A percentile compares a stretch with the other conserved stretches of the same genome.
Evolutionary conservation across 2,113 vertebrate genomes (phyloP).

Genomic region (Ahaetulla prasina): DNA sequence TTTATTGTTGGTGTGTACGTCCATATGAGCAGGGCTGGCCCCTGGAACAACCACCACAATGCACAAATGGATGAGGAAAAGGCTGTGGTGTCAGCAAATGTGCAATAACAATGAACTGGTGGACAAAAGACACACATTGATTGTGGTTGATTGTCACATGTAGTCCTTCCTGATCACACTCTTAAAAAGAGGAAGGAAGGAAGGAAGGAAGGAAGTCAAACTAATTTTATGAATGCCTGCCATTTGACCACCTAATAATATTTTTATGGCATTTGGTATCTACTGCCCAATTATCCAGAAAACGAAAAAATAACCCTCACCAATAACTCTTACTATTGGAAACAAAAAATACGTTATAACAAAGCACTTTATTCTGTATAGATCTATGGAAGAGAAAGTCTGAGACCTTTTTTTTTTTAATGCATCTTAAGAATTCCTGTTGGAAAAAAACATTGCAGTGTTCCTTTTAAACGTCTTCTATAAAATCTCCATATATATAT

Average conservation of each 20-base stretch:
- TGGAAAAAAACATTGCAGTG: constrained; percentile 52
- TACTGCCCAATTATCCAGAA: constrained; percentile 45
- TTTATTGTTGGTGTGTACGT: not conserved
- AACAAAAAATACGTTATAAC: constrained; percentile 64
- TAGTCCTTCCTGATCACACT: constrained; percentile 9
- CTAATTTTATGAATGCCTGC: constrained; percentile 38
- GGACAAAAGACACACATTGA: constrained; percentile 39
- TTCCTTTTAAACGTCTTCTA: constrained; percentile 53
- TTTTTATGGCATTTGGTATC: constrained; percentile 22
- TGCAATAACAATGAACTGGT: constrained; percentile 59
- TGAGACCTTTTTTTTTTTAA: constrained; percentile 27
- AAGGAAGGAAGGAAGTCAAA: constrained; percentile 23
- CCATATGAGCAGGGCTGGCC: constrained; percentile 34
- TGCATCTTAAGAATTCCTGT: constrained; percentile 37
- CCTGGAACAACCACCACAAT: constrained; percentile 64
- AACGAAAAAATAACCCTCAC: constrained; percentile 21
- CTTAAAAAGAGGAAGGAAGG: constrained; percentile 30
- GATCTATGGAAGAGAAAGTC: constrained; percentile 45
- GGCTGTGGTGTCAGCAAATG: constrained; percentile 12
- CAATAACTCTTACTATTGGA: constrained; percentile 57
- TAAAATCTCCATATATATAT: constrained; percentile 56
- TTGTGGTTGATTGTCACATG: constrained; percentile 32
- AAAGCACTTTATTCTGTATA: constrained; percentile 81
- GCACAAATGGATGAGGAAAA: not conserved
- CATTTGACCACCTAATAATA: constrained; percentile 32